phyloP scores from a whole-genome alignment of 2,888 invertebrate genomes.

The Euplagia quadripunctaria region DNA sequence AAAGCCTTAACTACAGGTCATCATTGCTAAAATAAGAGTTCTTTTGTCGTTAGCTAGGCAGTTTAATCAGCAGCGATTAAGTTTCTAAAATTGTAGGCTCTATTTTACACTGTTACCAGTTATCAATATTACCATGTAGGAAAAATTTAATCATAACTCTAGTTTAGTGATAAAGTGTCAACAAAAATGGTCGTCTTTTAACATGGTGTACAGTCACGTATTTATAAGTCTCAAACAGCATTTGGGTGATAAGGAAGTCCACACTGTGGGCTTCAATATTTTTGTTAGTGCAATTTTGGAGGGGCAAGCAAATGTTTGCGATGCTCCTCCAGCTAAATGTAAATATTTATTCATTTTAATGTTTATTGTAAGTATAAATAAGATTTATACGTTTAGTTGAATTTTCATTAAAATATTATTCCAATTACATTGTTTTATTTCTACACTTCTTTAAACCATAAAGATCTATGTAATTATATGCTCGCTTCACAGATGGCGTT shows the following conservation, averaged over 20 bases:
- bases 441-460: not conserved
- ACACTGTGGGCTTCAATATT: constrained; percentile 67
- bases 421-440: constrained; percentile 56
- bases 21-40: no score
- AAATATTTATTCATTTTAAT: constrained; percentile 82
- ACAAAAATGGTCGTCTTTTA: not conserved
- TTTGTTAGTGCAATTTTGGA: constrained; percentile 85
- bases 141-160: not conserved
- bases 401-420: constrained; percentile 85
- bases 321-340: constrained; percentile 71
- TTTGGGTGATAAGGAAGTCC: constrained; percentile 57
- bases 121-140: not conserved
- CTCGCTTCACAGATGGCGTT: constrained; percentile 43
- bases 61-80: not conserved
- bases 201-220: not conserved
- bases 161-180: not conserved
- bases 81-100: not conserved
- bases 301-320: constrained; percentile 55
- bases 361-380: constrained; percentile 87
- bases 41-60: not conserved
- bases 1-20: no score
- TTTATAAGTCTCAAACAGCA: constrained; percentile 53
- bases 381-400: constrained; percentile 88
- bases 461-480: not conserved
- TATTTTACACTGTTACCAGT: not conserved